Evolutionary conservation across 2,888 invertebrate genomes (phyloP), one percentile per base, ranked within the genome.

Genomic region (Zygogramma bicolorata): DNA sequence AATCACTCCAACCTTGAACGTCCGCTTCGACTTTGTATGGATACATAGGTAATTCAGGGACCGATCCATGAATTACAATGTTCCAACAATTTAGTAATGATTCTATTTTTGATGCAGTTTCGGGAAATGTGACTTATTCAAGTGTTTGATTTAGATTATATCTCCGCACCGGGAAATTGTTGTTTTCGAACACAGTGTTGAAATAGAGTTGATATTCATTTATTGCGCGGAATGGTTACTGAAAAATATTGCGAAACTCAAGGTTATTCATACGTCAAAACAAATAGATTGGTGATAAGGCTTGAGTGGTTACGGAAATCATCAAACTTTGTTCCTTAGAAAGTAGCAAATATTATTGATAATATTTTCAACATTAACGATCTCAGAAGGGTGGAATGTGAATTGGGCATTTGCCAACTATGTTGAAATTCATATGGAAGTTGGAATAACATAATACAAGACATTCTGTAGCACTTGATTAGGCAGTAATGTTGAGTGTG

Each of bases 1-100:
- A 70, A 70, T 70, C 65, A 65, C 10, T 34, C 20, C 65, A 40
- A 65, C 70, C 70, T 70, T 70, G 65, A 70, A 59, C 65, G 42
- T 65, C 46, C 46, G 61, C 59, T 70, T 70, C 70, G 40, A 65
- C 22, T 60, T 60, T 22, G n/a, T 70, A 70, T 70, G 59, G 65
- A 4, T 70, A 65, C 70, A n/a, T 59, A 58, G 65, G 70, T 58
- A 70, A 65, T 65, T 70, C 59, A 49, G 65, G 59, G 60, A 65
- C 18, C 59, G 59, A 65, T 70, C 13, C 70, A 58, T 25, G 57
- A 63, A 58, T 31, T 62, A 68, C 62, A n/a, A 68, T 65, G 38
- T 38, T 65, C 49, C 70, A 65, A 15, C 25, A 40, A 65, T 60
- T 59, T 42, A 58, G 46, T 22, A 65, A 59, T 65, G 59, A 46